Evolutionary conservation across 92 coral and sea anemone species (phyloP), one percentile per base, ranked within the genome.

Genomic region (Zoanthus sociatus): DNA sequence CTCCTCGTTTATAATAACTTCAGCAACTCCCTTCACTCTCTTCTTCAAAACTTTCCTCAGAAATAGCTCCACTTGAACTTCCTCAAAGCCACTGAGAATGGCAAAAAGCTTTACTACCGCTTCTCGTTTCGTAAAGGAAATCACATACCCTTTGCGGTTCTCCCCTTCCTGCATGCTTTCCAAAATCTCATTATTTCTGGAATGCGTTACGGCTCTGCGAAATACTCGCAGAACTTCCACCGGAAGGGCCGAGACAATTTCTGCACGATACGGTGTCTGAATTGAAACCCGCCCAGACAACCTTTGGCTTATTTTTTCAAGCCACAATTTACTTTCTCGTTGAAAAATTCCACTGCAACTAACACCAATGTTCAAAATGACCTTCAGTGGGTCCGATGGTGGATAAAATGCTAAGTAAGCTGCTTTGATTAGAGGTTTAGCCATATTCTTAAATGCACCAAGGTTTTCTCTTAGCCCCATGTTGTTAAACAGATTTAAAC

Each of bases 321-420:
- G 75, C 45, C 75, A 70, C 46, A 70, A 70, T 70, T 70, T 70
- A 70, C 75, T 70, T 70, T 70, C 75, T 70, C 48, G 75, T 70
- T 70, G 75, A 70, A 70, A 70, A 70, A 70, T 70, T 70, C 48
- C 75, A 70, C 75, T 70, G 75, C 75, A 70, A 70, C 75, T 70
- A 70, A 70, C 75, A 70, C 46, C 75, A 70, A 70, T 70, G 75
- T 30, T 70, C 75, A 70, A 70, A 30, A 70, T 70, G 75, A 70
- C 75, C 75, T 70, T 70, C 46, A 70, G 75, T 30, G 75, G 75
- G 75, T 70, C 75, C 75, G 75, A 70, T 70, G 75, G 75, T 30
- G 75, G 75, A 30, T 70, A 70, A 70, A 70, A 70, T 70, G 75
- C 75, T 70, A 70, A 70, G 7, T 32, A 70, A 70, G 75, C 75